Base-by-base conservation (phyloP, 1,140 invertebrate genomes). In the Eciton burchellii region DNA sequence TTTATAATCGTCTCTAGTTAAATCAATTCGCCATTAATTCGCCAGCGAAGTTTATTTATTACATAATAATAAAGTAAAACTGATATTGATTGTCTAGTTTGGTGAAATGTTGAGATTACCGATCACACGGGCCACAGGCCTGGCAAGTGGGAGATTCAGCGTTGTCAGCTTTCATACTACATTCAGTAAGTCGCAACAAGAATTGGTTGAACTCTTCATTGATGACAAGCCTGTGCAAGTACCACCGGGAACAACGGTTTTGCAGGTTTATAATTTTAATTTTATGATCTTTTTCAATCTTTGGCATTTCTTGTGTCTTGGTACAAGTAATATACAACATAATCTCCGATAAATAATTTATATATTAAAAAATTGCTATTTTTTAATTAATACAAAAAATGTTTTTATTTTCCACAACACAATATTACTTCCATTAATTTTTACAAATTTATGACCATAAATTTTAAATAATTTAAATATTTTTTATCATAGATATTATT, bases 131-230 rank as follows among this genome's bases (percentile, higher is more conserved):
- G 94, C 94, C 6, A 79, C 88, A 4, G 82, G 89, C 74, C 79
- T 93, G 76, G 86, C 90, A 56, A 84, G 84, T 82, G 89, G 90
- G 60, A 92, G 89, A 66, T 14, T 92, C 6, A 85, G 88, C 43
- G 63, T 72, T 14, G 66, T 84, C 11, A 86, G 85, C 16, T 70
- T 94, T 26, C 92, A 93, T 68, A 92, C 89, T 21, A 89, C 89
- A 9, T 82, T 84, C 11, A 83, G 16, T 3, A 92, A 90, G 41
- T 83, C 84, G 4, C 90, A 89, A 29, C 96, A 97, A 16, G 96
- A 98, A 84, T 97, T 98, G 91, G 95, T 99, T 71, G 99, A 99
- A 95, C 97, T 99, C 14, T 99, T 99, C 94, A 98, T 99, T 89
- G 98, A 99, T 96, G 99, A 99, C 92, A 98, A 99, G 92, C 96